A percentile compares a stretch with the other conserved stretches of the same genome.
These are phyloP conservation scores for Campoletis raptor DNA, from an alignment of 2,888 invertebrate genomes.

Conservation along the genomic window DNA sequence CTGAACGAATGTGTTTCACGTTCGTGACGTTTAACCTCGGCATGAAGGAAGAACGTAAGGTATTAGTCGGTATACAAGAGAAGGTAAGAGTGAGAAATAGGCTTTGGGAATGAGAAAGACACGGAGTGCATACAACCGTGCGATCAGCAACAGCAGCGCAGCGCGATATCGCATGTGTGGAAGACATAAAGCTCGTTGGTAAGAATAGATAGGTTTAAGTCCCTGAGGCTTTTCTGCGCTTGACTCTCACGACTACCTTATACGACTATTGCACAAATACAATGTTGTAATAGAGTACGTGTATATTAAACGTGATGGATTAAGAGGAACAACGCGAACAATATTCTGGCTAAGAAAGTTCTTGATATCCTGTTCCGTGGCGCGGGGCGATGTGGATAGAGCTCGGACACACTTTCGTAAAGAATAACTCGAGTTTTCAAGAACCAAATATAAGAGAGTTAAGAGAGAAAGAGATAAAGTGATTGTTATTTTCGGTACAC, in stretches of 20 bases:
- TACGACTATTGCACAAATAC: slow-evolving; percentile 1
- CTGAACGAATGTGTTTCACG: slow-evolving; percentile 65
- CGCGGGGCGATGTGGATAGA: neutral
- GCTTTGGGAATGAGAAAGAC: slow-evolving; percentile 24
- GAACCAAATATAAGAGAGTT: neutral
- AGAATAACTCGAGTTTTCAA: slow-evolving; percentile 20
- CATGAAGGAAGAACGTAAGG: slow-evolving; percentile 25
- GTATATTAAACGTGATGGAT: slow-evolving; percentile 60
- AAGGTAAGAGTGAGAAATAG: slow-evolving; percentile 12
- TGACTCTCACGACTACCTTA: slow-evolving; percentile 50
- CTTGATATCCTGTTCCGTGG: neutral
- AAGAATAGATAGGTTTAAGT: slow-evolving; percentile 65
- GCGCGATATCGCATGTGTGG: slow-evolving; percentile 68
- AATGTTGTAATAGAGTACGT: slow-evolving; percentile 23
- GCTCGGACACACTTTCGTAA: slow-evolving; percentile 4
- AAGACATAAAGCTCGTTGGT: slow-evolving; percentile 68
- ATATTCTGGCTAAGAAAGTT: slow-evolving; percentile 44
- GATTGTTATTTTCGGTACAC: slow-evolving; percentile 20
- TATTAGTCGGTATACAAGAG: slow-evolving; percentile 4
- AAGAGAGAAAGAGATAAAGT: neutral
- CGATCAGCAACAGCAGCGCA: slow-evolving; percentile 60
- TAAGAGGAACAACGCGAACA: slow-evolving; percentile 57
- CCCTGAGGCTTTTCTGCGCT: slow-evolving; percentile 64
- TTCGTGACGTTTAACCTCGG: slow-evolving; percentile 62
- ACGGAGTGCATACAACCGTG: slow-evolving; percentile 37